Base-by-base conservation (phyloP, 1,140 invertebrate species). In the Battus philenor region DNA sequence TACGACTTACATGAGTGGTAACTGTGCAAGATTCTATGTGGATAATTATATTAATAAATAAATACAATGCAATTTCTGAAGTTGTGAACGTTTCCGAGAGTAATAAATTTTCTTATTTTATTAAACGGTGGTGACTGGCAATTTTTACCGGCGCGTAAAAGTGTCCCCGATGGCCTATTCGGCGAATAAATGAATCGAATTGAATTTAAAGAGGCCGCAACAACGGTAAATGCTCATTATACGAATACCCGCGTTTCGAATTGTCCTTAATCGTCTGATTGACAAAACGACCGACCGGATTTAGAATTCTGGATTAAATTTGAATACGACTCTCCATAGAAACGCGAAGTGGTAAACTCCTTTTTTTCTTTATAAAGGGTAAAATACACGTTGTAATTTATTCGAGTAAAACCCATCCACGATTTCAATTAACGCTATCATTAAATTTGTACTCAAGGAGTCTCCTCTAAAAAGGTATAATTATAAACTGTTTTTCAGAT, bases 201-300 rank as follows among this genome's bases (percentile, higher is more conserved):
- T 36, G 33, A 36, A 36, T 36, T n/a, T 36, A 36, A 33, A 36
- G 16, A 36, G 33, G 9, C 33, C 33, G 33, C 9, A 22, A 17
- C 33, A 17, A 36, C 20, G 33, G 33, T 18, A 36, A 36, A 22
- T 36, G 33, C 17, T 36, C 33, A 36, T 36, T 36, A 36, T 20
- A 18, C 20, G 16, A 36, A 17, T 22, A 16, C 15, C 33, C 33
- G 33, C 33, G 9, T 36, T 22, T 16, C 16, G 16, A 36, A 36
- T 36, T 36, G 33, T 22, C 33, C 17, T 36, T 36, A 36, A 36
- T 36, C 33, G 33, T 36, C 33, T 36, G 33, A 36, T 36, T 36
- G 33, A 36, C 33, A 36, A 36, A 22, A 17, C 33, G 33, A 20
- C 33, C 33, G 16, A 5, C 11, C 33, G 33, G 20, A 18, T 36